phyloP scores from a whole-genome alignment of 2,888 invertebrate genomes.

The Philopedon plagiatum region DNA sequence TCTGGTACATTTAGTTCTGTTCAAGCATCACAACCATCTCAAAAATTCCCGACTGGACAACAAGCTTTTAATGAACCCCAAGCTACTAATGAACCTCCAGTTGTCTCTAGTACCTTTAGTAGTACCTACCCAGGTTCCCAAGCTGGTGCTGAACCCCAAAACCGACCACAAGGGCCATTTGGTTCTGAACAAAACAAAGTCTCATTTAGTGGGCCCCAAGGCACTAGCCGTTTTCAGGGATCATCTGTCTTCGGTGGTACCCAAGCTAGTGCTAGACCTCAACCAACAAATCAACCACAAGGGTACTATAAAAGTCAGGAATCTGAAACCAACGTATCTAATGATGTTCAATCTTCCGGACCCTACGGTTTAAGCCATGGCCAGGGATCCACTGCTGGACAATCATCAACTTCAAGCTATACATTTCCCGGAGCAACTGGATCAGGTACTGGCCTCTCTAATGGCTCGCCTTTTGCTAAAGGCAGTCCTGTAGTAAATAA shows the following conservation, averaged over 20 bases:
- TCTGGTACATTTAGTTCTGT: not conserved
- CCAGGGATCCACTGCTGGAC: not conserved
- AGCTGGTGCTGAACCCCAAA: not conserved
- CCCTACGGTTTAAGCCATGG: not conserved
- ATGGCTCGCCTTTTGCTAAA: conserved; percentile 9
- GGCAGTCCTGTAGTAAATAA: not conserved
- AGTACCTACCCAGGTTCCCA: not conserved
- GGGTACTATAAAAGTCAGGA: not conserved
- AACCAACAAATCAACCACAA: not conserved
- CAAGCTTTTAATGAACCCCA: not conserved
- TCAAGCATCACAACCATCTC: not conserved
- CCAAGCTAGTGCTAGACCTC: not conserved
- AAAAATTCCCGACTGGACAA: not conserved
- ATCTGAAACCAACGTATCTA: not conserved
- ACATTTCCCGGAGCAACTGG: conserved; percentile 14
- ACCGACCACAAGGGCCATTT: not conserved
- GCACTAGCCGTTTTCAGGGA: not conserved
- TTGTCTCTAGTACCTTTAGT: not conserved
- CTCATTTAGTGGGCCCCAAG: not conserved
- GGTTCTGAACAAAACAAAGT: not conserved
- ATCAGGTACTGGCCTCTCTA: conserved; percentile 2
- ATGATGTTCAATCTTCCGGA: not conserved
- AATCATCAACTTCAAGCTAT: not conserved
- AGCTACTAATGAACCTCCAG: not conserved
- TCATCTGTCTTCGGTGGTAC: not conserved